Conservation (phyloP, 2,113 vertebrate species). For the Cygnus atratus region DNA sequence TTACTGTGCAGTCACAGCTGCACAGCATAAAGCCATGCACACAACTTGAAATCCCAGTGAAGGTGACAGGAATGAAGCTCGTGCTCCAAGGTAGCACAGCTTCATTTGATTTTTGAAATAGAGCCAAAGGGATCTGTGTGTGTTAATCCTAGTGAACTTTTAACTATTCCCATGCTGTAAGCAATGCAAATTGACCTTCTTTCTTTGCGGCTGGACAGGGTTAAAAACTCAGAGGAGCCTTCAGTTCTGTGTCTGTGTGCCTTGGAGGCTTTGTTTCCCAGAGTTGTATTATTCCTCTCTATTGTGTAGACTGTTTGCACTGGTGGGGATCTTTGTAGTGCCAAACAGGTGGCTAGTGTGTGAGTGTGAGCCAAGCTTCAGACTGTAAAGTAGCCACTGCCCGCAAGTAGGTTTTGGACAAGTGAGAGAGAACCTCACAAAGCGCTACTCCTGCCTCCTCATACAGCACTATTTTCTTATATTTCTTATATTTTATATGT, state of each 20-base stretch:
- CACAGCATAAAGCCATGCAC: not conserved
- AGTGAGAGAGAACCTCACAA: not conserved
- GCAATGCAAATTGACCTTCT: not conserved
- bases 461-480: not conserved
- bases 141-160: not conserved
- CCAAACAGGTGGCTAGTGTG: not conserved
- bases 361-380: not conserved
- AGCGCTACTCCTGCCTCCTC: not conserved
- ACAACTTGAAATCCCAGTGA: not conserved
- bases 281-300: not conserved
- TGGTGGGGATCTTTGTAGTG: not conserved
- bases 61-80: not conserved
- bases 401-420: not conserved
- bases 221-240: not conserved
- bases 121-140: not conserved
- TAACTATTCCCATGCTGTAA: not conserved
- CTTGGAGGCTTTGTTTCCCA: not conserved
- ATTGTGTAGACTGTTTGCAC: not conserved
- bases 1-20: not conserved
- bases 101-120: not conserved
- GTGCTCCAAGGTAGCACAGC: not conserved
- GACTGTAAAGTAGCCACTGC: too few relatives aligned
- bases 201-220: too few relatives aligned
- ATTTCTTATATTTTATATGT: too few relatives aligned
- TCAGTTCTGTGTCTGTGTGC: too few relatives aligned